Evolutionary conservation across 2,113 vertebrate species (phyloP).

Genomic region (Varanus salvator): DNA sequence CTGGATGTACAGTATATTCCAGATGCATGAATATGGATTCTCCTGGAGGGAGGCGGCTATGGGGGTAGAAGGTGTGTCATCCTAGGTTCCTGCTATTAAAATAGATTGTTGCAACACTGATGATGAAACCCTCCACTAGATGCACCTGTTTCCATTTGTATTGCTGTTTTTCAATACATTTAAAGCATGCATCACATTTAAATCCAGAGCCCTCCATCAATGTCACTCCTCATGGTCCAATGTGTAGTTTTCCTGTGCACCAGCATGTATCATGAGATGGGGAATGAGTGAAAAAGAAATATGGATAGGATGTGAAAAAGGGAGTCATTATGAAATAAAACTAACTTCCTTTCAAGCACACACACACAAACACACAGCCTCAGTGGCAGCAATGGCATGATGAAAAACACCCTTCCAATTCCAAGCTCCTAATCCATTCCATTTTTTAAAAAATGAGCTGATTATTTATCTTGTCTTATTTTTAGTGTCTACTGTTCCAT

Average conservation of each 20-base stretch:
- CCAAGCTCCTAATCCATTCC: neutral
- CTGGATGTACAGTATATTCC: no score
- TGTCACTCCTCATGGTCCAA: no score
- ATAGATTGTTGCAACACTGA: neutral
- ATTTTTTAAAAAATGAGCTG: neutral
- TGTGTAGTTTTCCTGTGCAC: neutral
- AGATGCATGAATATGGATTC: no score
- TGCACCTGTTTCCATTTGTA: neutral
- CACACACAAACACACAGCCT: no score
- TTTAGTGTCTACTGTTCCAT: neutral
- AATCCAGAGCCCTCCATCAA: neutral
- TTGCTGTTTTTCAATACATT: no score
- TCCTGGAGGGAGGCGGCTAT: no score
- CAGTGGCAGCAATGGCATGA: neutral
- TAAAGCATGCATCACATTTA: neutral
- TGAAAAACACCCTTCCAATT: neutral
- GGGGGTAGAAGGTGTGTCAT: no score
- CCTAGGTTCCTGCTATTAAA: no score
- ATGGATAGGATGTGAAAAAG: neutral
- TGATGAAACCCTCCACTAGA: neutral
- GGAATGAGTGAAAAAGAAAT: neutral
- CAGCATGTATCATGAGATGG: neutral
- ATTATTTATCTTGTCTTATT: constrained; percentile 15
- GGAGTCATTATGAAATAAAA: neutral
- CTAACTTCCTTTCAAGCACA: no score